Evolutionary conservation across 2,888 invertebrate genomes (phyloP), one percentile per base, ranked within the genome.

Genomic region (Hololepta plana): DNA sequence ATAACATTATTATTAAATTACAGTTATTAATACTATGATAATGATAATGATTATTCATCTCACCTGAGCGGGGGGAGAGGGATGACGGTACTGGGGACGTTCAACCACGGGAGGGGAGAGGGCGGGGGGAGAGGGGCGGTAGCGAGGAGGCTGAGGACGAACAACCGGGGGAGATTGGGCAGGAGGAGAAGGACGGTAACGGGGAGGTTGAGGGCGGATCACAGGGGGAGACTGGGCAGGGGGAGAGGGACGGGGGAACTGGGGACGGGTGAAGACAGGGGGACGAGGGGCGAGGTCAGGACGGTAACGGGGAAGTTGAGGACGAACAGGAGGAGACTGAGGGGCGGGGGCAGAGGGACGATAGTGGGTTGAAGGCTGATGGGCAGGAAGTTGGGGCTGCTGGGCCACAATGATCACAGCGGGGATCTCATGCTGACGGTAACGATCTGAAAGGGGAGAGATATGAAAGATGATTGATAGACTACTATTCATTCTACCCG

Each of bases 291-390:
- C 6, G 6, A 8, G 17, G 17, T 7, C 8, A 8, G 17, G 26
- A 34, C 33, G 17, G 33, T 22, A 20, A 32, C 22, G 22, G 30
- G 14, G 23, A 23, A 10, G 27, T 13, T 19, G 33, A 34, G 21
- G 33, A 35, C 31, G 57, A 56, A 37, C 47, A 52, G 23, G 55
- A 55, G 37, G 53, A 47, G 22, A 50, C 42, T 32, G 45, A 49
- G 30, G 55, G 9, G 26, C 7, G 8, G 6, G 17, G 17, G 17
- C 6, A 7, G 17, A 8, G 17, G 8, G 6, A 8, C 7, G 17
- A 17, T 17, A 8, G 17, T 17, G 17, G 17, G 17, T 7, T 17
- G 17, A 8, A 8, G 8, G 6, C 7, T 6, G 17, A 17, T 17
- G 17, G 17, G 17, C 6, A 7, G 17, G 17, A 8, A 17, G n/a